Evolutionary conservation across 1,140 invertebrate species (phyloP).

Genomic region (Yoshiicerus persimilis): DNA sequence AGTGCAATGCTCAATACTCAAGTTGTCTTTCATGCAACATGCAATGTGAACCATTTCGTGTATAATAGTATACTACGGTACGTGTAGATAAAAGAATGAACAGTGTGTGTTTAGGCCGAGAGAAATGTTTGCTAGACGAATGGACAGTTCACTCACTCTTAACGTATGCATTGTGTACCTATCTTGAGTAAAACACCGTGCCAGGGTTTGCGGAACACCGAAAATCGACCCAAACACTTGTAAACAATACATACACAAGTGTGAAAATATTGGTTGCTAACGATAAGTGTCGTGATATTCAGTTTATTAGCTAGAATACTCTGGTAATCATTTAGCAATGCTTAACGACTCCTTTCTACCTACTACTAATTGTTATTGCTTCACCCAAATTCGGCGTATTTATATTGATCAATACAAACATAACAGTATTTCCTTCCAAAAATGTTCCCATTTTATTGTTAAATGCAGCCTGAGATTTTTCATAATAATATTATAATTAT

Average conservation of each 20-base stretch:
- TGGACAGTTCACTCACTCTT: neutral
- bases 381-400: too few species aligned
- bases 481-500: too few species aligned
- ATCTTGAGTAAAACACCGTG: neutral
- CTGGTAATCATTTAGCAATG: neutral
- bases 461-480: too few species aligned
- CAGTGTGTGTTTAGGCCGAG: neutral
- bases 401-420: too few species aligned
- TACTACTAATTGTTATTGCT: too few species aligned
- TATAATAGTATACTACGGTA: neutral
- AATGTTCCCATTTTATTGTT: too few species aligned
- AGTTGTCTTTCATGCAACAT: slow-evolving; percentile 1
- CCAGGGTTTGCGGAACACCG: slow-evolving; percentile 40
- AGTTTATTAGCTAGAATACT: neutral
- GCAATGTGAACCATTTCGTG: neutral
- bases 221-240: slow-evolving; percentile 44
- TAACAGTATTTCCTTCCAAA: too few species aligned
- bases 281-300: neutral
- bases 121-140: neutral
- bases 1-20: neutral
- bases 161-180: neutral
- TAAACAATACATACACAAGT: slow-evolving; percentile 16
- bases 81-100: neutral
- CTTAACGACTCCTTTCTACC: too few species aligned
- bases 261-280: neutral